phyloP scores from a whole-genome alignment of 1,140 invertebrate genomes.

The Zaprionus africanus region DNA sequence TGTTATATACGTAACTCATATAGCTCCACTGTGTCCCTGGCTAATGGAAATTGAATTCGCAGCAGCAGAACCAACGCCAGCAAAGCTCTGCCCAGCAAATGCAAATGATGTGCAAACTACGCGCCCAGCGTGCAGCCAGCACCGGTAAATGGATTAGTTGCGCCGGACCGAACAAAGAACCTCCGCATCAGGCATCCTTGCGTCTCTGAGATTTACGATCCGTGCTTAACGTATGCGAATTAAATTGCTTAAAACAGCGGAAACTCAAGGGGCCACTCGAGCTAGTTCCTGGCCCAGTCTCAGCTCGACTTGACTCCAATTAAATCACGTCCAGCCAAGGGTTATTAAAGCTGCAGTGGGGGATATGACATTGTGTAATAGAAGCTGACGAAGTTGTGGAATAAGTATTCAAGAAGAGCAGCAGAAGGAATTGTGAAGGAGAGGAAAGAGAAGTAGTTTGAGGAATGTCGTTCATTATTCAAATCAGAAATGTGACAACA shows the following conservation, averaged over 20 bases:
- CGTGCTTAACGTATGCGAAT: conserved; percentile 1
- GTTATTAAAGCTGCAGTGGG: background rate
- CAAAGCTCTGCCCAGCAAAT: conserved; percentile 46
- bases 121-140: background rate
- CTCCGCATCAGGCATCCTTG: background rate
- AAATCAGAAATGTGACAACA: too few species aligned
- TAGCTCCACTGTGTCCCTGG: background rate
- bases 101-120: conserved; percentile 65
- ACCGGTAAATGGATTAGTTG: conserved; percentile 3
- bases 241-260: conserved; percentile 7
- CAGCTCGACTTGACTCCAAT: background rate
- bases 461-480: too few species aligned
- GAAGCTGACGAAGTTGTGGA: background rate
- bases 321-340: background rate
- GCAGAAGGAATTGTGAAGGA: background rate
- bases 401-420: background rate
- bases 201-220: background rate
- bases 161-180: background rate
- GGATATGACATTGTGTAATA: background rate
- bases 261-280: conserved; percentile 1
- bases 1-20: background rate
- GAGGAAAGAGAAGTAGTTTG: too few species aligned
- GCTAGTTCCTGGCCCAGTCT: background rate
- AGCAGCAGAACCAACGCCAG: background rate
- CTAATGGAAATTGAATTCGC: conserved; percentile 67